phyloP scores from a whole-genome alignment of 2,113 vertebrate species.

The Pedetes capensis region DNA sequence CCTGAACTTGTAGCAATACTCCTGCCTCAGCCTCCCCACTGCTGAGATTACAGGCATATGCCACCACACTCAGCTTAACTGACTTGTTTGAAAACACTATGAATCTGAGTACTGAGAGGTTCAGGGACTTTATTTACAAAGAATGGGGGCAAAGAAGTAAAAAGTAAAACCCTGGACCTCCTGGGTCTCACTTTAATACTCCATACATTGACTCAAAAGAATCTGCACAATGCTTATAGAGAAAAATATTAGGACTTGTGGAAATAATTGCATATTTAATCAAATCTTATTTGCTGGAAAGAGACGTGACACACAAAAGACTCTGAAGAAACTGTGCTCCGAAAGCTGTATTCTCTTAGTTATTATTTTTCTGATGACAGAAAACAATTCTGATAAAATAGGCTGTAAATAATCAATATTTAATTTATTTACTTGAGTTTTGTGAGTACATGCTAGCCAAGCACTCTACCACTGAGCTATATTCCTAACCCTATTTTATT shows the following conservation, averaged over 20 bases:
- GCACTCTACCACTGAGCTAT: too few species aligned
- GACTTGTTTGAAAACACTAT: background rate
- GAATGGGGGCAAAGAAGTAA: background rate
- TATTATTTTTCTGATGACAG: slow-evolving; percentile 14
- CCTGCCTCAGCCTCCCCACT: too few species aligned
- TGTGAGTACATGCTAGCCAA: too few species aligned
- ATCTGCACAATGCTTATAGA: background rate
- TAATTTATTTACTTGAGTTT: too few species aligned
- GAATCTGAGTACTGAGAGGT: background rate
- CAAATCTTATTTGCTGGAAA: slow-evolving; percentile 6
- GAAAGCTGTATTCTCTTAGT: background rate
- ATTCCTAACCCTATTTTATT: too few species aligned
- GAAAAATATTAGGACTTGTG: background rate
- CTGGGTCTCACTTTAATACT: background rate
- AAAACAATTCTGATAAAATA: slow-evolving; percentile 38
- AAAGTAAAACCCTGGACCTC: background rate
- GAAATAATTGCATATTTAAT: background rate
- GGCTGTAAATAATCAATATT: background rate
- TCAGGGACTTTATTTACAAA: slow-evolving; percentile 6
- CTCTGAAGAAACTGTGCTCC: background rate
- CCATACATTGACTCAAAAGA: background rate
- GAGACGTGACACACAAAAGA: background rate
- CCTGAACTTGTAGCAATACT: too few species aligned
- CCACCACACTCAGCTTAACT: too few species aligned
- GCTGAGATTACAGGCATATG: too few species aligned